Evolutionary conservation across 2,797 vertebrate genomes (phyloP).

Genomic region (Hydrophis major): DNA sequence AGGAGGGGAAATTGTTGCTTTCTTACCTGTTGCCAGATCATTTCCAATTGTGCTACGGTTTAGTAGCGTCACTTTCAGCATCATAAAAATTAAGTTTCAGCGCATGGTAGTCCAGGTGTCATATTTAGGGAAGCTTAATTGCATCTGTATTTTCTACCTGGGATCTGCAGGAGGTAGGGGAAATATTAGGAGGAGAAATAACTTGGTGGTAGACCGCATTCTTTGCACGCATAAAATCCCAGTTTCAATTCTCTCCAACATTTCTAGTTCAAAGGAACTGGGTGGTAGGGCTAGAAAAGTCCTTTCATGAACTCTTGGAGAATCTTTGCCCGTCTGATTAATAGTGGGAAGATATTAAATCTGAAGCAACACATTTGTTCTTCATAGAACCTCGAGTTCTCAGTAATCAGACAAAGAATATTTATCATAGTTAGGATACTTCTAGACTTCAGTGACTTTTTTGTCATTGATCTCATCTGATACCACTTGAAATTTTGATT

Average conservation of each 20-base stretch:
- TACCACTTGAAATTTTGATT: neutral
- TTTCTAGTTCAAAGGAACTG: neutral
- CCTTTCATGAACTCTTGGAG: no score
- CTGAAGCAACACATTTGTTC: neutral
- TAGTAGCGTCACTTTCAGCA: neutral
- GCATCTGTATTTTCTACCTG: neutral
- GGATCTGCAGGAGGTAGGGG: neutral
- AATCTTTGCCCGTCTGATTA: no score
- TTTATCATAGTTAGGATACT: neutral
- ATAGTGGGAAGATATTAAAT: neutral
- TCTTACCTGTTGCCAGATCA: neutral
- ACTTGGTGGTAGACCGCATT: neutral
- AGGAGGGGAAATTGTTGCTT: accelerated
- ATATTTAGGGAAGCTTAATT: neutral
- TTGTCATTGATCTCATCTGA: neutral
- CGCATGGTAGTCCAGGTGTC: neutral
- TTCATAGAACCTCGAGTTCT: neutral
- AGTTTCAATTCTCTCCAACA: neutral
- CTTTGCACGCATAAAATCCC: neutral
- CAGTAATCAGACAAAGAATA: neutral
- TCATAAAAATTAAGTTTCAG: neutral
- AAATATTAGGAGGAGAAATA: neutral
- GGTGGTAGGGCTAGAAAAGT: no score
- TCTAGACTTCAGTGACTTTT: neutral
- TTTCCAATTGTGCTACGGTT: neutral